phyloP scores from a whole-genome alignment of 2,888 invertebrate species.

The Drosophila multiciliata region DNA sequence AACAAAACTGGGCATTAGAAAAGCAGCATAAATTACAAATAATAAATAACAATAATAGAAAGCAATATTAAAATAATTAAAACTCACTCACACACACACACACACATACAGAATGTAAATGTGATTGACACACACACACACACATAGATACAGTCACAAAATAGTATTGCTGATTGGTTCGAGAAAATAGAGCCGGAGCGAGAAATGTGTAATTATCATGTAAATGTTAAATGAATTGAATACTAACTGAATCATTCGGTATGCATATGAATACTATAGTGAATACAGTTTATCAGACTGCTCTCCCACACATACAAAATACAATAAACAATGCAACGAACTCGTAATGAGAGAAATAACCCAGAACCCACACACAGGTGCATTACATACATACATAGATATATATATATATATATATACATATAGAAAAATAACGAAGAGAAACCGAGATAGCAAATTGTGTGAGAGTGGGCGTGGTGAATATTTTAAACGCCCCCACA shows the following conservation, averaged over 20 bases:
- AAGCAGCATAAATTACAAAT: conserved; percentile 49
- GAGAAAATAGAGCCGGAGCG: neutral
- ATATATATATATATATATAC: conserved; percentile 17
- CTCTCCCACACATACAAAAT: conserved; percentile 39
- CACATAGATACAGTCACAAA: conserved; percentile 5
- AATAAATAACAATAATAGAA: conserved; percentile 38
- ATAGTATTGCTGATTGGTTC: conserved; percentile 18
- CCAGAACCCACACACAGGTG: conserved; percentile 51
- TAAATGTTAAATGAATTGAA: conserved; percentile 43
- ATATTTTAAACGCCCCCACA: conserved; percentile 22
- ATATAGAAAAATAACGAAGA: conserved; percentile 2
- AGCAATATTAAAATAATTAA: conserved; percentile 53
- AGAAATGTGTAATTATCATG: conserved; percentile 8
- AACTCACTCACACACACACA: conserved; percentile 3
- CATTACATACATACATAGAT: conserved; percentile 47
- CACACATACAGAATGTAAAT: conserved; percentile 27
- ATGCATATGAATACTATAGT: conserved; percentile 20
- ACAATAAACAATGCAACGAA: conserved; percentile 70
- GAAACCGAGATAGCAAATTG: conserved; percentile 9
- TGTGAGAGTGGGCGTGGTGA: conserved; percentile 21
- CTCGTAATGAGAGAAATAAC: conserved; percentile 40
- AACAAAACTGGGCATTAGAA: conserved; percentile 63
- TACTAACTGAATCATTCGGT: conserved; percentile 31
- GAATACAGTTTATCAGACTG: conserved; percentile 5
- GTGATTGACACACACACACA: conserved; percentile 37